phyloP scores from a whole-genome alignment of 2,888 invertebrate species.

The Tachina grossa region DNA sequence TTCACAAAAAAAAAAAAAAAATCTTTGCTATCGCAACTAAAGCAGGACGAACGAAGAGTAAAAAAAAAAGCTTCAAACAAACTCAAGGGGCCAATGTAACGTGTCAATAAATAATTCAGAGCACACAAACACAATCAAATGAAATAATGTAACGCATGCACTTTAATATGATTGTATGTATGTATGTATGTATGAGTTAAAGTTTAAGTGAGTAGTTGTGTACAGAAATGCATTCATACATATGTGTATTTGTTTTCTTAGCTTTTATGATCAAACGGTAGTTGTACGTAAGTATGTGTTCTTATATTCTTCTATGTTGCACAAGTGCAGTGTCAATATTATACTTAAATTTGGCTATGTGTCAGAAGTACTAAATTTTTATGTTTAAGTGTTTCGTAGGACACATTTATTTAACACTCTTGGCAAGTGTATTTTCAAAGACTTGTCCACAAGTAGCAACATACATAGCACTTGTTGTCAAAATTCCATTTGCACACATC shows the following conservation, averaged over 20 bases:
- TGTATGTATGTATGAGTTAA: not conserved
- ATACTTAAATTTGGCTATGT: conserved; percentile 5
- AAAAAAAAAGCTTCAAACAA: conserved; percentile 8
- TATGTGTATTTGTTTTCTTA: not conserved
- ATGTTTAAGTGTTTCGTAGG: not conserved
- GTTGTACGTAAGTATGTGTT: not conserved
- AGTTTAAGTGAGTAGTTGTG: not conserved
- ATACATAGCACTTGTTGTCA: not conserved
- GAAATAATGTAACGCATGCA: conserved; percentile 25
- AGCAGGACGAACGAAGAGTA: not conserved
- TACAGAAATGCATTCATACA: not conserved
- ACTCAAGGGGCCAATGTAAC: conserved; percentile 60
- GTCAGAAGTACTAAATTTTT: not conserved
- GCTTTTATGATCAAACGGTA: not conserved
- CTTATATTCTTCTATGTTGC: conserved; percentile 6
- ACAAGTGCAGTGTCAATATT: conserved; percentile 45
- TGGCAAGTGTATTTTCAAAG: conserved; percentile 16
- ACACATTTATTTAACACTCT: conserved; percentile 59
- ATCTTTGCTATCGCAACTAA: conserved; percentile 16
- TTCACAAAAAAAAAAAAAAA: conserved; percentile 12
- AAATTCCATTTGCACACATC: not conserved
- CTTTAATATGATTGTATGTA: not conserved
- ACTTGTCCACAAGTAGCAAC: conserved; percentile 23
- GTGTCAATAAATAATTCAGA: conserved; percentile 61
- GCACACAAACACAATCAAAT: conserved; percentile 8